These are phyloP conservation scores for Sarcoramphus papa DNA, from an alignment of 2,797 vertebrate species.

Conservation along the genomic window DNA sequence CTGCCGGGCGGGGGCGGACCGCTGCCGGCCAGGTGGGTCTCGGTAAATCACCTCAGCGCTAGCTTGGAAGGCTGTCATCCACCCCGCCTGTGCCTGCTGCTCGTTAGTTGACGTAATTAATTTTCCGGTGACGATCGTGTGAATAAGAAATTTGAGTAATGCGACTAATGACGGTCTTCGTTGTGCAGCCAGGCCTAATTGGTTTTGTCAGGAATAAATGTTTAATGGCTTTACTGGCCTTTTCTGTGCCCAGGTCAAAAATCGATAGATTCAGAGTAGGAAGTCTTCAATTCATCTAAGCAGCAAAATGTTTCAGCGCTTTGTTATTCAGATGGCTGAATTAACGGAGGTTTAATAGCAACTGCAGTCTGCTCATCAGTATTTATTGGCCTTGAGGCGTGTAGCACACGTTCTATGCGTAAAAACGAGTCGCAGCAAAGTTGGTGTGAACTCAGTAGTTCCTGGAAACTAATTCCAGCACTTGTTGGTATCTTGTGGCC, in stretches of 20 bases:
- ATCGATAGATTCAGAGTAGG: not conserved
- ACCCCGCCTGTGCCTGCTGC: not conserved
- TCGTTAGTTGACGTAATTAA: not conserved
- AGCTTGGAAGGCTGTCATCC: not conserved
- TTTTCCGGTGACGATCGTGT: not conserved
- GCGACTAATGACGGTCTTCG: not conserved
- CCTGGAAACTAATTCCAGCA: not conserved
- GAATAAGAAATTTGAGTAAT: not conserved
- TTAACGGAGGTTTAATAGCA: not conserved
- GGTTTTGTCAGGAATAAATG: not conserved
- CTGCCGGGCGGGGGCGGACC: too few species aligned
- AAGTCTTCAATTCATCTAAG: rapidly evolving
- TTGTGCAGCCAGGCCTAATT: not conserved
- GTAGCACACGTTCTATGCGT: rapidly evolving
- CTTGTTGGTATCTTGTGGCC: not conserved
- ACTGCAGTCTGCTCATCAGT: too few species aligned
- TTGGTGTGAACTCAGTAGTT: not conserved
- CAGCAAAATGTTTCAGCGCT: too few species aligned
- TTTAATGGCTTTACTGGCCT: not conserved
- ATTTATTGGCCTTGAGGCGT: not conserved
- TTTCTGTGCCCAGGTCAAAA: not conserved
- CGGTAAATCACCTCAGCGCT: not conserved
- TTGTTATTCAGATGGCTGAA: not conserved
- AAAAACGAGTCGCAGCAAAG: not conserved
- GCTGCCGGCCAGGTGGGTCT: not conserved